These are phyloP conservation scores for Diabrotica undecimpunctata DNA, from an alignment of 1,140 invertebrate species.

Conservation along the genomic window DNA sequence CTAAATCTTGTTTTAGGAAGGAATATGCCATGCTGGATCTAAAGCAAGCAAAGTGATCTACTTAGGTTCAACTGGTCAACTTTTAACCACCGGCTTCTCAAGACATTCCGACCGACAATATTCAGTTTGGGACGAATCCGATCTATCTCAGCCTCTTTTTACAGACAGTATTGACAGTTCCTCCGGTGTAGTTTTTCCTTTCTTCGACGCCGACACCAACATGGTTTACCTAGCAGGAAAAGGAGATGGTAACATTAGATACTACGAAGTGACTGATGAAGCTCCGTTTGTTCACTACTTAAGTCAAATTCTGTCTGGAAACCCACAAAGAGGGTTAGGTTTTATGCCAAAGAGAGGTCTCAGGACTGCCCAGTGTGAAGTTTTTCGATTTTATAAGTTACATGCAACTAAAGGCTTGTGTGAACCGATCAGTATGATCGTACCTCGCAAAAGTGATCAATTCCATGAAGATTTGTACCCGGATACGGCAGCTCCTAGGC, in stretches of 20 bases:
- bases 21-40: slow-evolving; percentile 78
- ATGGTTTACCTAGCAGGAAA: slow-evolving; percentile 68
- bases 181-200: slow-evolving; percentile 89
- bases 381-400: slow-evolving; percentile 89
- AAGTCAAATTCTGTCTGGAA: slow-evolving; percentile 87
- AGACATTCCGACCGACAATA: slow-evolving; percentile 85
- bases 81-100: slow-evolving; percentile 89
- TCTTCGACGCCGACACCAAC: slow-evolving; percentile 88
- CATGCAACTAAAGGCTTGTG: slow-evolving; percentile 82
- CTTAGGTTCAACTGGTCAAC: slow-evolving; percentile 67
- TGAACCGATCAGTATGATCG: slow-evolving; percentile 93
- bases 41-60: slow-evolving; percentile 89
- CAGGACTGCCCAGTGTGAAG: slow-evolving; percentile 75
- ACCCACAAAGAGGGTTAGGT: slow-evolving; percentile 84
- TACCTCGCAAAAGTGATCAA: slow-evolving; percentile 71
- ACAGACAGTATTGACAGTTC: slow-evolving; percentile 86
- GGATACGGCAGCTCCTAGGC: slow-evolving; percentile 79
- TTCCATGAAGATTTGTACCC: slow-evolving; percentile 87
- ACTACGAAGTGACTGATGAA: slow-evolving; percentile 88
- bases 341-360: slow-evolving; percentile 93
- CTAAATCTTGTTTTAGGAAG: slow-evolving; percentile 59
- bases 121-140: slow-evolving; percentile 82
- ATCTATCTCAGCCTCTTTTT: slow-evolving; percentile 70
- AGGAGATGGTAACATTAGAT: slow-evolving; percentile 92
- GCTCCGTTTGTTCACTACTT: slow-evolving; percentile 84